phyloP scores from a whole-genome alignment of 2,888 invertebrate genomes.

The Lepidonotus clava region DNA sequence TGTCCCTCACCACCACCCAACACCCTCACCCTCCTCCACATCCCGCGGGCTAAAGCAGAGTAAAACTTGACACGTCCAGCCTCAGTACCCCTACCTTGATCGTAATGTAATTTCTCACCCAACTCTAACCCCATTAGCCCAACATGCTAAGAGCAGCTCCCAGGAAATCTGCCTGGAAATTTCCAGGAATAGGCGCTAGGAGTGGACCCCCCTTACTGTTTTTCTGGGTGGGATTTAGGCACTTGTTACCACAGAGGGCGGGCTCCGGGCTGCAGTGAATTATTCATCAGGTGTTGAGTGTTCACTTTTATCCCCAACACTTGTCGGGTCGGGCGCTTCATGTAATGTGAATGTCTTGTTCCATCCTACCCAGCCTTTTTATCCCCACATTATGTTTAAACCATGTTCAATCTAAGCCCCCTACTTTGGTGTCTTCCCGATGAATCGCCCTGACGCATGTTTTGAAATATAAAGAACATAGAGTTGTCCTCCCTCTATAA shows the following conservation, averaged over 20 bases:
- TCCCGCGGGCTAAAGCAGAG: no score
- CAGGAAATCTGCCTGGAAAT: constrained; percentile 2
- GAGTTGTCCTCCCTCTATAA: no score
- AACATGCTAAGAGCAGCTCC: neutral
- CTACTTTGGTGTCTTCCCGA: no score
- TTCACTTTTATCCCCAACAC: neutral
- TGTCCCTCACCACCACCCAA: no score
- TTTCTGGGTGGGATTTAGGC: neutral
- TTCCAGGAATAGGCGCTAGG: neutral
- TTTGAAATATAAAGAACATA: no score
- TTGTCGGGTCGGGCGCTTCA: neutral
- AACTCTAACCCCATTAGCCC: neutral
- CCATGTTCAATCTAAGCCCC: neutral
- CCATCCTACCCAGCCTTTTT: neutral
- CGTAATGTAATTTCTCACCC: constrained; percentile 11
- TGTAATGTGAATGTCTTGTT: constrained; percentile 31
- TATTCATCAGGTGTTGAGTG: neutral
- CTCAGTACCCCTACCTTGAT: neutral
- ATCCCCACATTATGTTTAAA: constrained; percentile 9
- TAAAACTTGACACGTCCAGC: neutral
- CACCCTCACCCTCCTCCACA: no score
- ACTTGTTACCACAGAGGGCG: neutral
- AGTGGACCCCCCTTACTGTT: neutral
- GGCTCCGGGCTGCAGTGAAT: neutral
- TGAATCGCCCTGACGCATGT: no score